These are phyloP conservation scores for Lutjanus argentimaculatus DNA, from an alignment of 2,797 vertebrate species.

Conservation along the genomic window DNA sequence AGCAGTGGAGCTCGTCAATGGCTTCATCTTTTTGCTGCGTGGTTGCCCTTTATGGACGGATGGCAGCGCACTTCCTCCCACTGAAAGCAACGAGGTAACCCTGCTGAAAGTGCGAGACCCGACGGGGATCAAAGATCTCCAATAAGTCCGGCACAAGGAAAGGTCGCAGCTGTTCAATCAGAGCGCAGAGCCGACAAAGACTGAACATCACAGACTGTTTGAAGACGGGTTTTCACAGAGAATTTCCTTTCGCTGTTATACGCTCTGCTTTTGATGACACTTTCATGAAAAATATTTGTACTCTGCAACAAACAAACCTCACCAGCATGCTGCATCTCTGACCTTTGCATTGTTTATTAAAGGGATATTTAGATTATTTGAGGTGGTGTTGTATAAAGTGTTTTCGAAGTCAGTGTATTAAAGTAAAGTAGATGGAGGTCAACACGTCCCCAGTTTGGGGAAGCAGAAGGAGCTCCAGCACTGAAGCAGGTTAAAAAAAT, in stretches of 20 bases:
- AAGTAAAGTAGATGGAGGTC: too few species aligned
- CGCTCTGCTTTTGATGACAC: conserved; percentile 37
- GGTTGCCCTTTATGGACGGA: conserved; percentile 51
- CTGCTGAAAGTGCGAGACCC: conserved; percentile 5
- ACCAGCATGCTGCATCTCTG: conserved; percentile 1
- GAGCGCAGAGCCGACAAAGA: conserved; percentile 13
- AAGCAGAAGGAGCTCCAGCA: too few species aligned
- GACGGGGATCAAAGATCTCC: conserved; percentile 66
- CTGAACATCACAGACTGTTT: conserved; percentile 55
- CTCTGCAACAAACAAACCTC: conserved; percentile 2
- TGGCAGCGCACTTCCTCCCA: conserved; percentile 33
- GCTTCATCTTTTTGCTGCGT: conserved; percentile 33
- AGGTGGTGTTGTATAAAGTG: too few species aligned
- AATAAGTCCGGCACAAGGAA: conserved; percentile 50
- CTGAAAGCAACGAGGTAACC: conserved; percentile 48
- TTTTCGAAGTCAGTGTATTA: too few species aligned
- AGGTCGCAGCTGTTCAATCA: conserved; percentile 66
- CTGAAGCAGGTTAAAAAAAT: too few species aligned
- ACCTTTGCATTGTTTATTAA: conserved; percentile 44
- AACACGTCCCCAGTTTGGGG: too few species aligned
- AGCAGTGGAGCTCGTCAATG: conserved; percentile 38
- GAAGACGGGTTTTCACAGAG: conserved; percentile 45
- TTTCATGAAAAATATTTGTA: conserved; percentile 28
- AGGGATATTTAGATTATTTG: too few species aligned
- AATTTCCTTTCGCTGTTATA: conserved; percentile 14